These are phyloP conservation scores for Erpetoichthys calabaricus DNA, from an alignment of 2,797 vertebrate species.

Conservation along the genomic window DNA sequence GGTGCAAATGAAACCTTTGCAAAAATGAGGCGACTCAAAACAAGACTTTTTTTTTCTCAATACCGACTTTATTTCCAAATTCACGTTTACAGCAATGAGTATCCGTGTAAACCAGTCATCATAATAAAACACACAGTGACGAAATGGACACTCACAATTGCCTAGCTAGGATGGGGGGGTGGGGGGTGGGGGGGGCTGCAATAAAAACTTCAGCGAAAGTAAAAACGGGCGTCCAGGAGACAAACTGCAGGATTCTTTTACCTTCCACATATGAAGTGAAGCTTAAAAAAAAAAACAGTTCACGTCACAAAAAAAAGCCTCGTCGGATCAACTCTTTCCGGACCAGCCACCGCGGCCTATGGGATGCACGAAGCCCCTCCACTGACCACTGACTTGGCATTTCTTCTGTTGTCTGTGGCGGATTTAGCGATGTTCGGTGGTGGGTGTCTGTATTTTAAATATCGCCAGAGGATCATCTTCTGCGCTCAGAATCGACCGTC, in stretches of 20 bases:
- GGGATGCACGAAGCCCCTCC: too few species aligned
- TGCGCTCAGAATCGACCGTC: too few species aligned
- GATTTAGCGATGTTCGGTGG: too few species aligned
- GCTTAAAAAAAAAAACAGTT: slow-evolving; percentile 10
- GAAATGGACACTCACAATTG: slow-evolving; percentile 80
- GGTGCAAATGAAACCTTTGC: too few species aligned
- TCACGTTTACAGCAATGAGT: slow-evolving; percentile 88
- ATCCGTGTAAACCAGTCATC: slow-evolving; percentile 80
- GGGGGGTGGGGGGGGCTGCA: slow-evolving; percentile 29
- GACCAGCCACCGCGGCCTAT: slow-evolving; percentile 1
- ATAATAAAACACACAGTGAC: slow-evolving; percentile 84
- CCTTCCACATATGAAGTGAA: slow-evolving; percentile 13
- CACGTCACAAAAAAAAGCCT: slow-evolving; percentile 9
- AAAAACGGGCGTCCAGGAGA: slow-evolving; percentile 27
- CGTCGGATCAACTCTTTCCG: slow-evolving; percentile 11
- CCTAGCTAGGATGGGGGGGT: slow-evolving; percentile 77
- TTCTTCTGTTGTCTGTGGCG: too few species aligned
- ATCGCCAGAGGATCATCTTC: too few species aligned
- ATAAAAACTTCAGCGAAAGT: slow-evolving; percentile 25
- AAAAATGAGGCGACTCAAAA: too few species aligned
- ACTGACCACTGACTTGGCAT: too few species aligned
- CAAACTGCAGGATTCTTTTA: slow-evolving; percentile 39
- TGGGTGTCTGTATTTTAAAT: too few species aligned
- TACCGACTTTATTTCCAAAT: slow-evolving; percentile 97
- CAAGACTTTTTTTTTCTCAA: slow-evolving; percentile 6